These are phyloP conservation scores for Carettochelys insculpta DNA, from an alignment of 2,113 vertebrate species.

Conservation along the genomic window DNA sequence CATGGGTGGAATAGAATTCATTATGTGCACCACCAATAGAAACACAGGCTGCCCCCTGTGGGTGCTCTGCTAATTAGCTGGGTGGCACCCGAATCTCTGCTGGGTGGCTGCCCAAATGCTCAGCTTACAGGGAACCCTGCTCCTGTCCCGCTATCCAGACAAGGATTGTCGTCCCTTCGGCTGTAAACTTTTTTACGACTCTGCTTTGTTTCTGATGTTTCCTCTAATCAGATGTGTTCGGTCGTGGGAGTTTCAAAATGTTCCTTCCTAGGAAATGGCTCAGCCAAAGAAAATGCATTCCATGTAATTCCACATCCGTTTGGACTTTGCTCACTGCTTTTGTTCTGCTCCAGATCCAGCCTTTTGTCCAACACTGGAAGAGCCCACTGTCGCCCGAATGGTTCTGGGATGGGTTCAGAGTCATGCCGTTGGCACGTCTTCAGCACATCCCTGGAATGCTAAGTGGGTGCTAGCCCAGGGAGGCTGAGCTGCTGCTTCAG, in stretches of 20 bases:
- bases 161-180: background rate
- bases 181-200: background rate
- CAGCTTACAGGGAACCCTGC: no score
- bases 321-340: slow-evolving; percentile 16
- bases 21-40: no score
- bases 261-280: slow-evolving; percentile 61
- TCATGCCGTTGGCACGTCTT: background rate
- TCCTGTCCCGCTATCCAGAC: background rate
- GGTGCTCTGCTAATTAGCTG: no score
- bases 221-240: background rate
- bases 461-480: background rate
- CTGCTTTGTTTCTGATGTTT: background rate
- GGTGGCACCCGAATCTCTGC: no score
- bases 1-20: no score
- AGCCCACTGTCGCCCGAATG: background rate
- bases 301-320: slow-evolving; percentile 60
- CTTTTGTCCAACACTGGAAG: slow-evolving; percentile 18
- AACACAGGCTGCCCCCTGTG: no score
- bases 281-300: slow-evolving; percentile 59
- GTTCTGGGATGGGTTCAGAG: background rate
- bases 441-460: background rate
- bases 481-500: background rate
- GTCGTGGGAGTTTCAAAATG: background rate
- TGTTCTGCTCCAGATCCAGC: slow-evolving; percentile 20
- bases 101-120: no score